Conservation (phyloP, 1,140 invertebrate species). For the Eulimnadia texana region DNA sequence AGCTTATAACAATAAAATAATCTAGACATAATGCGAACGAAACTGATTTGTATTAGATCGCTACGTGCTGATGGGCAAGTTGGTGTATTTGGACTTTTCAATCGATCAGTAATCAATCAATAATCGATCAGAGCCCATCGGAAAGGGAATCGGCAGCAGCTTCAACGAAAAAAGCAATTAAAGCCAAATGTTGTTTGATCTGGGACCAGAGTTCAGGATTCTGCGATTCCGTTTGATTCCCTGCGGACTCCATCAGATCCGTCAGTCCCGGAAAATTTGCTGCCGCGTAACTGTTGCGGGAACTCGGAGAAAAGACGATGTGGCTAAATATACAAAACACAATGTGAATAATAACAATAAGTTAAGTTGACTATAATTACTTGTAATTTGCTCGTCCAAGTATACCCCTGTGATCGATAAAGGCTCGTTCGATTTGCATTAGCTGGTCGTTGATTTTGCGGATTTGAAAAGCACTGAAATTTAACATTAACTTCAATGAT, state of each 20-base stretch:
- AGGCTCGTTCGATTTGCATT: constrained; percentile 30
- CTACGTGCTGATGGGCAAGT: constrained; percentile 41
- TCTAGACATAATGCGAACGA: background rate
- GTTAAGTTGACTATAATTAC: constrained; percentile 17
- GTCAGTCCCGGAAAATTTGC: constrained; percentile 32
- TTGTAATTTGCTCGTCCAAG: constrained; percentile 23
- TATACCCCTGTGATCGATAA: constrained; percentile 31
- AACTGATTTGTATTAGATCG: constrained; percentile 25
- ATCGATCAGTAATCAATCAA: background rate
- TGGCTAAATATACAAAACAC: constrained; percentile 25
- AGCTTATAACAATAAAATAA: background rate
- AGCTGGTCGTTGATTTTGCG: background rate
- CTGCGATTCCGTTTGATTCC: constrained; percentile 8
- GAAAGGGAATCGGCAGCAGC: constrained; percentile 5
- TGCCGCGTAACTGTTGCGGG: constrained; percentile 28
- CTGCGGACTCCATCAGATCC: constrained; percentile 22
- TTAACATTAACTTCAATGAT: background rate
- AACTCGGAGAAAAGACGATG: constrained; percentile 30
- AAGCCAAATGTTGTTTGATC: constrained; percentile 13
- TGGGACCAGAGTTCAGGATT: constrained; percentile 13
- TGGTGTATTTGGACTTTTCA: too few species aligned
- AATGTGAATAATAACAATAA: background rate
- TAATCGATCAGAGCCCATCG: background rate
- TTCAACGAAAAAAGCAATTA: constrained; percentile 8
- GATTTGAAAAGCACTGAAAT: background rate